phyloP scores from a whole-genome alignment of 2,797 vertebrate species.

The Mormyrus hasselquistii region DNA sequence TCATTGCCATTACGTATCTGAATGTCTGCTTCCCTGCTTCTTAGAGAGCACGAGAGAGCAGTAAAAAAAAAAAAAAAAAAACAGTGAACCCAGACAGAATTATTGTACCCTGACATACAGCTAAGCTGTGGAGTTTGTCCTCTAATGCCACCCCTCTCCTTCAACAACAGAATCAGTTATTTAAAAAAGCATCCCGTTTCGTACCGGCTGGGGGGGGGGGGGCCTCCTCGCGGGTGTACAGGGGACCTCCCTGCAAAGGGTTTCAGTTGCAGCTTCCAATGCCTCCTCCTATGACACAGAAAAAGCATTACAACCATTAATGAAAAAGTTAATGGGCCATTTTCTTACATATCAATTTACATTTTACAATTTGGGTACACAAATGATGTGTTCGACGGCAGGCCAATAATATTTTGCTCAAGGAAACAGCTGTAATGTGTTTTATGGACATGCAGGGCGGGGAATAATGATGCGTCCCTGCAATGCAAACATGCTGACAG shows the following conservation, averaged over 20 bases:
- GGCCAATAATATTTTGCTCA: slow-evolving; percentile 83
- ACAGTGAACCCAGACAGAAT: neutral
- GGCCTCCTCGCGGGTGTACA: neutral
- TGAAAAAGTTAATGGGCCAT: slow-evolving; percentile 99
- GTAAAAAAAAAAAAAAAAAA: neutral
- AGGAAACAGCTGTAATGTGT: slow-evolving; percentile 98
- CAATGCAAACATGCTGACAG: slow-evolving; percentile 88
- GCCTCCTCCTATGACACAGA: slow-evolving; percentile 75
- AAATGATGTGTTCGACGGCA: slow-evolving; percentile 91
- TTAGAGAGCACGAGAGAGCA: neutral
- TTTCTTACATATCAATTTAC: slow-evolving; percentile 99
- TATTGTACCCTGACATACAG: neutral
- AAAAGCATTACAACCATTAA: slow-evolving; percentile 99
- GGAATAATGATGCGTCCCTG: slow-evolving; percentile 95
- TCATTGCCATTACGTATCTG: neutral
- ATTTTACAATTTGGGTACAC: slow-evolving; percentile 93
- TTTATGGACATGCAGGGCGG: slow-evolving; percentile 95
- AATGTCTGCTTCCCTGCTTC: neutral
- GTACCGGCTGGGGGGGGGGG: neutral
- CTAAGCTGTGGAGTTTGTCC: neutral
- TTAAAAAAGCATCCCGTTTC: neutral
- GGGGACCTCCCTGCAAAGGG: slow-evolving; percentile 33
- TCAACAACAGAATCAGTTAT: neutral
- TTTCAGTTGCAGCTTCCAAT: slow-evolving; percentile 48
- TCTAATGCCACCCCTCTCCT: neutral